These are phyloP conservation scores for Crepidodera aurea DNA, from an alignment of 2,888 invertebrate species.

Conservation along the genomic window DNA sequence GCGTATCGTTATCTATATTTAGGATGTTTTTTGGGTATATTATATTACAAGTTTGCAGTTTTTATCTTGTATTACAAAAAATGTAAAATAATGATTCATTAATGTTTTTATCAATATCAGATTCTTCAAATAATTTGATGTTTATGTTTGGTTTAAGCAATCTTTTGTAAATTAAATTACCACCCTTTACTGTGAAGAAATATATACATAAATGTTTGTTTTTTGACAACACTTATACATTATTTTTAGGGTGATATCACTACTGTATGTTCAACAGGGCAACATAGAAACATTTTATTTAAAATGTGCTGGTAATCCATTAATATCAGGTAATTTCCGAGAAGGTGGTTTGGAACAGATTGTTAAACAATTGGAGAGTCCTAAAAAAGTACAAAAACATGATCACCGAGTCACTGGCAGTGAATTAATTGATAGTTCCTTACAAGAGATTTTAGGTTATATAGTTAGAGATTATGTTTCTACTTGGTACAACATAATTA, in stretches of 20 bases:
- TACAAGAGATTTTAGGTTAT: slow-evolving; percentile 84
- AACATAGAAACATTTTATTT: slow-evolving; percentile 57
- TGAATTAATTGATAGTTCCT: slow-evolving; percentile 83
- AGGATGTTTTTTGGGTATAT: too few relatives aligned
- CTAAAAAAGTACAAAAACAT: slow-evolving; percentile 57
- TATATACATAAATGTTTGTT: too few relatives aligned
- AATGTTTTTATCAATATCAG: too few relatives aligned
- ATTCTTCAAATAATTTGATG: too few relatives aligned
- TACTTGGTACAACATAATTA: slow-evolving; percentile 74
- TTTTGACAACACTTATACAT: too few relatives aligned
- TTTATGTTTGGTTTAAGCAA: too few relatives aligned
- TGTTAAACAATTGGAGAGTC: slow-evolving; percentile 53
- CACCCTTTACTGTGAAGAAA: too few relatives aligned
- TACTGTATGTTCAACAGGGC: slow-evolving; percentile 59
- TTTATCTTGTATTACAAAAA: too few relatives aligned
- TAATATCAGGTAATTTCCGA: slow-evolving; percentile 55
- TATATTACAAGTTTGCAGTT: too few relatives aligned
- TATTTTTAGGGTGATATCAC: slow-evolving; percentile 55
- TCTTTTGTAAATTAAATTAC: too few relatives aligned
- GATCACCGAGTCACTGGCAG: slow-evolving; percentile 81
- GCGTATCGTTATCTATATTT: too few relatives aligned
- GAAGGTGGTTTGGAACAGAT: slow-evolving; percentile 57
- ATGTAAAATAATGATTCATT: too few relatives aligned
- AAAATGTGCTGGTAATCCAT: slow-evolving; percentile 57
- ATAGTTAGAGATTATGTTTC: slow-evolving; percentile 84